Evolutionary conservation across 2,888 invertebrate species (phyloP).

Genomic region (Dusona sp.): DNA sequence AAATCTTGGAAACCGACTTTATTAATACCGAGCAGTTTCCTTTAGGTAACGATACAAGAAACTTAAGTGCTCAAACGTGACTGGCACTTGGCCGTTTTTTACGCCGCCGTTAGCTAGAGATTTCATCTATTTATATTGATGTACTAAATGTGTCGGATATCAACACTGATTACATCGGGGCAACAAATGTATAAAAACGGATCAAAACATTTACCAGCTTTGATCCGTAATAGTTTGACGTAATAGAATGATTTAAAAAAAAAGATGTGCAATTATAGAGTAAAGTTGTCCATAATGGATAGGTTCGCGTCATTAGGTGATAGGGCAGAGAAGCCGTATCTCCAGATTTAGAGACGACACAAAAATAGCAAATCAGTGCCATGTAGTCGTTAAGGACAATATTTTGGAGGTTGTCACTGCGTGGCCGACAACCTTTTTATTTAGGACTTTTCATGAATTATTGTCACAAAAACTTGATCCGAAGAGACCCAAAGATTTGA

Average conservation of each 20-base stretch:
- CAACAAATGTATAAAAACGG: too few species aligned
- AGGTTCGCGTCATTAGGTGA: not conserved
- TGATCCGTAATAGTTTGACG: not conserved
- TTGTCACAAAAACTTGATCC: not conserved
- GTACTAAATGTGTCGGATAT: not conserved
- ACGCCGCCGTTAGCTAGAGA: not conserved
- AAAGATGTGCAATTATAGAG: too few species aligned
- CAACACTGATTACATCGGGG: too few species aligned
- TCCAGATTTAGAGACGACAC: not conserved
- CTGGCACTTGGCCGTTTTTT: not conserved
- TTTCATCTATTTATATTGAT: not conserved
- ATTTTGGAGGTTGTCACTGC: not conserved
- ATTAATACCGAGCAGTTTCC: not conserved
- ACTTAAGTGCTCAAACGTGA: not conserved
- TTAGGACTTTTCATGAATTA: not conserved
- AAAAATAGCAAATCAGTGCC: not conserved
- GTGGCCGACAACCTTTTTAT: not conserved
- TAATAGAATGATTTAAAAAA: too few species aligned
- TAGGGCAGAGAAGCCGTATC: not conserved
- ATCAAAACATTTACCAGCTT: not conserved
- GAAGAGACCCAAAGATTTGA: not conserved
- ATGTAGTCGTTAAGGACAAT: too few species aligned
- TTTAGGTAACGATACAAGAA: not conserved
- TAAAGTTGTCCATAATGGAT: not conserved
- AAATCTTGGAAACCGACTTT: not conserved